Percentiles rank a stretch among this genome's conserved stretches.
Conservation (phyloP, 2,888 invertebrate species). For the Drosophila lutescens region DNA sequence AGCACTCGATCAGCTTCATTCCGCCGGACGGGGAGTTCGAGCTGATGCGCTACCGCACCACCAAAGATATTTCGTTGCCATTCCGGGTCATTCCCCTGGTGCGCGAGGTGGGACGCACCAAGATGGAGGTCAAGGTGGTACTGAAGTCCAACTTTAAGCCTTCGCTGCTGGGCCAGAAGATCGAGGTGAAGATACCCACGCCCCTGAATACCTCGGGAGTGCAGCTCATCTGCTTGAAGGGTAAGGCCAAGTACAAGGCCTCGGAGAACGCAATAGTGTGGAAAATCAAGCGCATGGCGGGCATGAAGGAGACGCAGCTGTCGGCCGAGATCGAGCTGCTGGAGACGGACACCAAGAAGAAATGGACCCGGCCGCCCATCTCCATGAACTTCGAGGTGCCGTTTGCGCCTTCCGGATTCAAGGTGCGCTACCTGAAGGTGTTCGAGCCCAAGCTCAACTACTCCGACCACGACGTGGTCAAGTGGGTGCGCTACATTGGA, state of each 20-base stretch:
- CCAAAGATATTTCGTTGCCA: slow-evolving; percentile 99
- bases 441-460: slow-evolving; percentile 99
- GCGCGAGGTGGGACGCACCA: slow-evolving; percentile 98
- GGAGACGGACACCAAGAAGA: slow-evolving; percentile 99
- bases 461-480: slow-evolving; percentile 99
- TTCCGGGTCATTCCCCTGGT: slow-evolving; percentile 99
- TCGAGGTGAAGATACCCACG: slow-evolving; percentile 99
- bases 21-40: slow-evolving; percentile 99
- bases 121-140: slow-evolving; percentile 99
- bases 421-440: slow-evolving; percentile 99
- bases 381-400: slow-evolving; percentile 99
- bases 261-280: slow-evolving; percentile 99
- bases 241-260: slow-evolving; percentile 99
- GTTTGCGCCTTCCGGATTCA: slow-evolving; percentile 99
- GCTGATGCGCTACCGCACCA: slow-evolving; percentile 99
- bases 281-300: slow-evolving; percentile 98
- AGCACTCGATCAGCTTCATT: slow-evolving; percentile 99
- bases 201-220: slow-evolving; percentile 99
- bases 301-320: slow-evolving; percentile 99
- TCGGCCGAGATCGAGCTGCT: slow-evolving; percentile 99
- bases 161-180: slow-evolving; percentile 98
- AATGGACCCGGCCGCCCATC: slow-evolving; percentile 99
- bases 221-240: slow-evolving; percentile 99
- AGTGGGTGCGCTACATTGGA: slow-evolving; percentile 99
- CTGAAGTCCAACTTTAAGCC: slow-evolving; percentile 99